Evolutionary conservation across 2,113 vertebrate genomes (phyloP).

Genomic region (Seriola rivoliana): DNA sequence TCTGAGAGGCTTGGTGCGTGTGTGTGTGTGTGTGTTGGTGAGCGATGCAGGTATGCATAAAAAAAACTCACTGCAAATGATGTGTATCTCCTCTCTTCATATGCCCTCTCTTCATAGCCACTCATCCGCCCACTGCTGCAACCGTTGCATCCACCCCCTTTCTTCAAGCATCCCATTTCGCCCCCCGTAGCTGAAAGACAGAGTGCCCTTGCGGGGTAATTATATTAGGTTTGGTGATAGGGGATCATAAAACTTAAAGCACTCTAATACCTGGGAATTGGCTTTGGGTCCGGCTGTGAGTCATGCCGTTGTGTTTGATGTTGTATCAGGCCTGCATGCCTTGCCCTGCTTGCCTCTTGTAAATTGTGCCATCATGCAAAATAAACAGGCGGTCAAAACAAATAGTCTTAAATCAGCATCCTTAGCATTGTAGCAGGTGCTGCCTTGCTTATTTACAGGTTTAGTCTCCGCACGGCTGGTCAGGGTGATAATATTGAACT

Average conservation of each 20-base stretch:
- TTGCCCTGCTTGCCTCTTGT: conserved; percentile 61
- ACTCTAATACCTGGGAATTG: conserved; percentile 87
- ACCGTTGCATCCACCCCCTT: conserved; percentile 34
- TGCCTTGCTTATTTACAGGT: conserved; percentile 75
- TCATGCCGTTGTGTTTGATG: conserved; percentile 81
- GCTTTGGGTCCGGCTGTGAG: conserved; percentile 76
- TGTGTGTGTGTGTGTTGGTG: neutral
- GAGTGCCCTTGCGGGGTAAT: conserved; percentile 86
- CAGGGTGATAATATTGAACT: conserved; percentile 78
- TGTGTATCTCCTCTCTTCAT: conserved; percentile 42
- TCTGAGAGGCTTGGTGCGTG: conserved; percentile 3
- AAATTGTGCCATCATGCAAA: conserved; percentile 84
- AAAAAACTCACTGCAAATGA: conserved; percentile 38
- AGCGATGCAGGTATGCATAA: conserved; percentile 20
- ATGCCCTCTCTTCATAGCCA: conserved; percentile 43
- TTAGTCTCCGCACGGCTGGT: conserved; percentile 63
- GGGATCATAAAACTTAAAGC: conserved; percentile 86
- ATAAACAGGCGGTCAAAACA: conserved; percentile 81
- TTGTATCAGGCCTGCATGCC: conserved; percentile 43
- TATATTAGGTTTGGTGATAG: conserved; percentile 85
- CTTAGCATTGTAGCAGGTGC: conserved; percentile 66
- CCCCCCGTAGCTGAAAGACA: conserved; percentile 83
- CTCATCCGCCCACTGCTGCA: conserved; percentile 42
- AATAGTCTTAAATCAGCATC: conserved; percentile 85
- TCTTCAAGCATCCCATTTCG: conserved; percentile 65